Evolutionary conservation across 2,113 vertebrate species (phyloP).

Genomic region (Syrrhaptes paradoxus): DNA sequence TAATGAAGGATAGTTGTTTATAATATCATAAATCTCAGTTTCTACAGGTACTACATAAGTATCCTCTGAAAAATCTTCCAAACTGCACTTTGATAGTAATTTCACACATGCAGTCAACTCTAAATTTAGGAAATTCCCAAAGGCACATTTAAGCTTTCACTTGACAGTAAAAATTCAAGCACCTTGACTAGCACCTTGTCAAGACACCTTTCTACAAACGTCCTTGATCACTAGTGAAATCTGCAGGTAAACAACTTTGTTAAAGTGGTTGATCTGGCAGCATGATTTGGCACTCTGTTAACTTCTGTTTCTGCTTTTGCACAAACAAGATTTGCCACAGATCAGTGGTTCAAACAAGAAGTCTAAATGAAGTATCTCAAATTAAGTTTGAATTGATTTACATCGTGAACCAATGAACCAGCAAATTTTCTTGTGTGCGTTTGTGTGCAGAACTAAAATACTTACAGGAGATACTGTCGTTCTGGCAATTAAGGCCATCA

Average conservation of each 20-base stretch:
- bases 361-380: slow-evolving; percentile 70
- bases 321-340: slow-evolving; percentile 75
- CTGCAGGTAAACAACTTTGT: slow-evolving; percentile 53
- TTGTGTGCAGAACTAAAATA: slow-evolving; percentile 53
- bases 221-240: slow-evolving; percentile 24
- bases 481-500: slow-evolving; percentile 35
- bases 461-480: slow-evolving; percentile 61
- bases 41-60: background rate
- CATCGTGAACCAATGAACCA: slow-evolving; percentile 53
- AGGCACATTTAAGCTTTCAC: background rate
- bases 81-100: background rate
- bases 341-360: slow-evolving; percentile 60
- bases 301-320: slow-evolving; percentile 69
- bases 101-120: background rate
- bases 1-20: background rate
- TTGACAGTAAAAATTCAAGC: background rate
- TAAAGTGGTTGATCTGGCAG: slow-evolving; percentile 58
- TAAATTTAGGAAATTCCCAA: background rate
- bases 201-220: background rate
- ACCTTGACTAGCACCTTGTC: background rate
- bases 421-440: slow-evolving; percentile 48
- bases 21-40: background rate
- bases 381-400: slow-evolving; percentile 73
- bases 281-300: slow-evolving; percentile 67
- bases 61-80: background rate